phyloP scores from a whole-genome alignment of 2,113 vertebrate genomes.

The Lepus timidus region DNA sequence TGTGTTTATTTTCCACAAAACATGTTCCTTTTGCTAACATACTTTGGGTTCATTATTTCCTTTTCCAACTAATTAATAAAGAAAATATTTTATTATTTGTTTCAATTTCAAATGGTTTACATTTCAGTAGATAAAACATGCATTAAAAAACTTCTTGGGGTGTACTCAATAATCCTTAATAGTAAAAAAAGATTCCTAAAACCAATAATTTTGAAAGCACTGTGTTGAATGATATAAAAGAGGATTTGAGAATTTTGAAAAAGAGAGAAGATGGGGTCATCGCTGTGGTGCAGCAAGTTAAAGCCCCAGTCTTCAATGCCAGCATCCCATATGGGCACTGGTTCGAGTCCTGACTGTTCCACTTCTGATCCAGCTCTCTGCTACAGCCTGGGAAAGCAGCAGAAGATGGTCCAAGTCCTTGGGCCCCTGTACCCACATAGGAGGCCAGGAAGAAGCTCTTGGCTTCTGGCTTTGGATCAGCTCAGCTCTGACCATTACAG shows the following conservation, averaged over 20 bases:
- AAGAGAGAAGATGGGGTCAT: not conserved
- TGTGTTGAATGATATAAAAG: not conserved
- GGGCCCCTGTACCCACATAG: too few relatives aligned
- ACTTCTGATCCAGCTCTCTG: too few relatives aligned
- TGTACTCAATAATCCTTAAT: not conserved
- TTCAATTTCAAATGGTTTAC: constrained; percentile 23
- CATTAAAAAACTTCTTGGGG: not conserved
- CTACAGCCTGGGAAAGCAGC: too few relatives aligned
- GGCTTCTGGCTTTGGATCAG: too few relatives aligned
- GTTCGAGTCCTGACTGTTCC: too few relatives aligned
- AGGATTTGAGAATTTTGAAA: not conserved
- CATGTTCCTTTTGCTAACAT: not conserved
- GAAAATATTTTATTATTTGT: not conserved
- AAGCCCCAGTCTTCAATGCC: too few relatives aligned
- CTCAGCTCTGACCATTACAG: too few relatives aligned
- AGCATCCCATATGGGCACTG: too few relatives aligned
- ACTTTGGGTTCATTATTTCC: not conserved
- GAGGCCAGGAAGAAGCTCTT: too few relatives aligned
- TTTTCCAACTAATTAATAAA: constrained; percentile 30
- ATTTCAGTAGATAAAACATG: not conserved
- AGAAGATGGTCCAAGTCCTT: too few relatives aligned
- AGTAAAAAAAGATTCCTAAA: not conserved
- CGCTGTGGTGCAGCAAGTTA: too few relatives aligned
- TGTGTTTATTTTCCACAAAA: not conserved
- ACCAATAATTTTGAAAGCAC: not conserved